Conservation (phyloP, 2,888 invertebrate species). For the Xestia sexstrigata region DNA sequence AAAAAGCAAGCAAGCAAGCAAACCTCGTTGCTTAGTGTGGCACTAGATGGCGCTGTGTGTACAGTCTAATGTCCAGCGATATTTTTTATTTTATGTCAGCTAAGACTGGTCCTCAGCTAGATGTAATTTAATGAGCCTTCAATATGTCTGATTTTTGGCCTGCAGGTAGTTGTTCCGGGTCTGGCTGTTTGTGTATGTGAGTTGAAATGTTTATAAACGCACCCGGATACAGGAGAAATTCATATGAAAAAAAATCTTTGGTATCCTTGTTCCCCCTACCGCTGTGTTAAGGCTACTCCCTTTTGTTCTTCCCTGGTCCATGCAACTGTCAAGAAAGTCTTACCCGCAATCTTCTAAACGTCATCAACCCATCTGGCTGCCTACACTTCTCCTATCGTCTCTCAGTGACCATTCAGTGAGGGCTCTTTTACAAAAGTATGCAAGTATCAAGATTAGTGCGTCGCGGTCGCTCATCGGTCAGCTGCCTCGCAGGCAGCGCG, state of each 20-base stretch:
- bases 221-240: too few relatives aligned
- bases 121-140: background rate
- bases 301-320: background rate
- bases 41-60: too few relatives aligned
- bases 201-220: too few relatives aligned
- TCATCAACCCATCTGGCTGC: background rate
- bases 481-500: constrained; percentile 75
- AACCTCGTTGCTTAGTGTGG: too few relatives aligned
- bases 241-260: too few relatives aligned
- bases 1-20: too few relatives aligned
- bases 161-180: too few relatives aligned
- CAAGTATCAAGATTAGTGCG: constrained; percentile 76
- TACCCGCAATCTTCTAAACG: background rate
- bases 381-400: background rate
- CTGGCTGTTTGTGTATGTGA: too few relatives aligned
- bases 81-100: too few relatives aligned
- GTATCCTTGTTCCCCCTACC: background rate
- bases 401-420: background rate
- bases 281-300: background rate
- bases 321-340: background rate
- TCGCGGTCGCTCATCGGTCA: constrained; percentile 69
- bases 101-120: too few relatives aligned
- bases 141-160: background rate
- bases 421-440: background rate
- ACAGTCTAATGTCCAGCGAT: too few relatives aligned